Percentiles rank a stretch among this genome's conserved stretches.
Conservation (phyloP, 1,140 invertebrate genomes). For the Bacillus rossius region DNA sequence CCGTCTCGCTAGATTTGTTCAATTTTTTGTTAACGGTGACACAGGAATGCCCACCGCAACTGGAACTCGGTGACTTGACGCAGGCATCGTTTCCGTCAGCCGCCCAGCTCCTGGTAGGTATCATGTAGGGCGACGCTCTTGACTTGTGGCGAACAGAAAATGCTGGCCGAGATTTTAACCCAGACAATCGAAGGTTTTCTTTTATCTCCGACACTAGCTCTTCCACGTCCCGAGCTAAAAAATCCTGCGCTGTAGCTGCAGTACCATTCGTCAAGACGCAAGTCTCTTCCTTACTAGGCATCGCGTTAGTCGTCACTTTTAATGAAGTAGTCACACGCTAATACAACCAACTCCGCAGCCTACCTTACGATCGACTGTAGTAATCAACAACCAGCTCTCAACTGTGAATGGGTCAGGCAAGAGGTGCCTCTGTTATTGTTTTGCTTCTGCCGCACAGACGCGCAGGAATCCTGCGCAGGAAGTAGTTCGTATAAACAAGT, state of each 20-base stretch:
- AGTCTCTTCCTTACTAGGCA: slow-evolving; percentile 38
- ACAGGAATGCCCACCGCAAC: slow-evolving; percentile 23
- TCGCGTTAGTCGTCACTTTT: slow-evolving; percentile 18
- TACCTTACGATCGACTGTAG: neutral
- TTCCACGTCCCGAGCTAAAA: slow-evolving; percentile 52
- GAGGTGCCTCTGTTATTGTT: slow-evolving; percentile 26
- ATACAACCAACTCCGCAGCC: neutral
- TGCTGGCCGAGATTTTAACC: slow-evolving; percentile 43
- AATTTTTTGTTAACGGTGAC: slow-evolving; percentile 18
- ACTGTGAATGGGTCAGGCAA: slow-evolving; percentile 23
- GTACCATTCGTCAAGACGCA: slow-evolving; percentile 24
- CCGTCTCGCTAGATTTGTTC: slow-evolving; percentile 7
- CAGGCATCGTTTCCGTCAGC: slow-evolving; percentile 41
- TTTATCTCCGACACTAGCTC: slow-evolving; percentile 63
- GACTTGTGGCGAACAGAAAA: slow-evolving; percentile 40
- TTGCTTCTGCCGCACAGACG: slow-evolving; percentile 15
- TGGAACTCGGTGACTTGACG: slow-evolving; percentile 19
- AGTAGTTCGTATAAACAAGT: slow-evolving; percentile 25
- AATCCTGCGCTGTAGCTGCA: slow-evolving; percentile 35
- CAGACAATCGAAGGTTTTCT: slow-evolving; percentile 55
- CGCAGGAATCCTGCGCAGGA: slow-evolving; percentile 13
- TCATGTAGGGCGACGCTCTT: slow-evolving; percentile 54
- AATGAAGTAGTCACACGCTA: neutral
- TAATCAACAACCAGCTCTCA: neutral
- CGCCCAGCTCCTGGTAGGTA: slow-evolving; percentile 47